phyloP scores from a whole-genome alignment of 2,113 vertebrate species.

The Menidia beryllina region DNA sequence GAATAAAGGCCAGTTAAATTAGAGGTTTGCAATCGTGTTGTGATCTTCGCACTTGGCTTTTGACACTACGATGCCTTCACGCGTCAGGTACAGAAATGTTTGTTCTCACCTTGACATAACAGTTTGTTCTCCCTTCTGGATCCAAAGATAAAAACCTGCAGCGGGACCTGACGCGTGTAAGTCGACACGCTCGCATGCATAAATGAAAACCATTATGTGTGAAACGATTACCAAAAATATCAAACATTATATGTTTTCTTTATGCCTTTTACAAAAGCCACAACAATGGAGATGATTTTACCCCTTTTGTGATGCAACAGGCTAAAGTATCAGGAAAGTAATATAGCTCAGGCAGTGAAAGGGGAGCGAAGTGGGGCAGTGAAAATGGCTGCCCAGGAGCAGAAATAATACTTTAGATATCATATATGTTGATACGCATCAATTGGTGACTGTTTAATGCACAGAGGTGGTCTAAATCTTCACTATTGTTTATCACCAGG shows the following conservation, averaged over 20 bases:
- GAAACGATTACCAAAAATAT: constrained; percentile 47
- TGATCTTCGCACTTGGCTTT: background rate
- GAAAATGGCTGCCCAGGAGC: constrained; percentile 53
- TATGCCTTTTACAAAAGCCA: constrained; percentile 38
- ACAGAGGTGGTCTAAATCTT: no score
- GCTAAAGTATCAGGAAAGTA: constrained; percentile 56
- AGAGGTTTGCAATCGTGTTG: background rate
- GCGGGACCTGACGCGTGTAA: background rate
- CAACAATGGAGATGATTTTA: constrained; percentile 56
- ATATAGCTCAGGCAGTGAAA: constrained; percentile 56
- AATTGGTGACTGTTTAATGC: constrained; percentile 43
- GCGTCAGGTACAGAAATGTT: constrained; percentile 10
- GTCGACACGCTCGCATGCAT: constrained; percentile 5
- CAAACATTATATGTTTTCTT: constrained; percentile 46
- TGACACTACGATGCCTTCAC: background rate
- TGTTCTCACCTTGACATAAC: no score
- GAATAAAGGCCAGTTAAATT: constrained; percentile 16
- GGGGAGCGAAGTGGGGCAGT: constrained; percentile 64
- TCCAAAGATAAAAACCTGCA: constrained; percentile 3
- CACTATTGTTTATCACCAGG: background rate
- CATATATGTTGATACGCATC: background rate
- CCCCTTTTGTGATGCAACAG: constrained; percentile 47
- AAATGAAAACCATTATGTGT: constrained; percentile 35
- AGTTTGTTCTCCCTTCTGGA: no score
- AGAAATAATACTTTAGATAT: constrained; percentile 41